These are phyloP conservation scores for Lycia hirtaria DNA, from an alignment of 2,888 invertebrate species.

Conservation along the genomic window DNA sequence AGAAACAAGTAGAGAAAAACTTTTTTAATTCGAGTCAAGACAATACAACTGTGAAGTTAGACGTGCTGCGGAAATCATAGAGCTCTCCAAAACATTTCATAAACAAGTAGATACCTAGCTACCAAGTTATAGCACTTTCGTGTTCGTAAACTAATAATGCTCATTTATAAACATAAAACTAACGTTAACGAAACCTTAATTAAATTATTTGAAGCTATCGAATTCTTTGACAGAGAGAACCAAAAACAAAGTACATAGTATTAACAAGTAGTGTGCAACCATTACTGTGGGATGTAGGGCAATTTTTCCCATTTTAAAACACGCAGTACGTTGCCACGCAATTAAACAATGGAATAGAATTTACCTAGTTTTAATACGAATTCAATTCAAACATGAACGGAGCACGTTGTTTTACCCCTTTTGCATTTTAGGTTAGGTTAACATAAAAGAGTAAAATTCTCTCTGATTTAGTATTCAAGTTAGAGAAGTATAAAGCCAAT, in stretches of 20 bases:
- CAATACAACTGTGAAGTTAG: constrained; percentile 69
- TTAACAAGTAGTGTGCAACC: no score
- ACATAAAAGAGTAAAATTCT: constrained; percentile 38
- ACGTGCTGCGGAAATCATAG: constrained; percentile 31
- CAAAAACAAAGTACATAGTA: no score
- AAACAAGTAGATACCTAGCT: no score
- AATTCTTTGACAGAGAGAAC: no score
- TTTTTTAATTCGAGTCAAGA: constrained; percentile 73
- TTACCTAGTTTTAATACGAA: constrained; percentile 1
- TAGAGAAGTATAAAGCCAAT: constrained; percentile 67
- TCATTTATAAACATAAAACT: no score
- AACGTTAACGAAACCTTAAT: no score
- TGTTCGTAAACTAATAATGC: neutral
- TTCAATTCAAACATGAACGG: constrained; percentile 7
- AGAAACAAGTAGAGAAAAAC: constrained; percentile 49
- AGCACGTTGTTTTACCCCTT: constrained; percentile 14
- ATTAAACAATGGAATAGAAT: neutral
- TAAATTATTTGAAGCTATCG: no score
- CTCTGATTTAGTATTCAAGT: constrained; percentile 66
- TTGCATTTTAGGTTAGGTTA: constrained; percentile 42
- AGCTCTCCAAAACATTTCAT: constrained; percentile 25
- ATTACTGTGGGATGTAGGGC: no score
- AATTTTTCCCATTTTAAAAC: no score
- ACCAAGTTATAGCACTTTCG: neutral
- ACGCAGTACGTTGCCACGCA: no score